Base-by-base conservation (phyloP, 2,888 invertebrate species). In the Subacronicta megacephala region DNA sequence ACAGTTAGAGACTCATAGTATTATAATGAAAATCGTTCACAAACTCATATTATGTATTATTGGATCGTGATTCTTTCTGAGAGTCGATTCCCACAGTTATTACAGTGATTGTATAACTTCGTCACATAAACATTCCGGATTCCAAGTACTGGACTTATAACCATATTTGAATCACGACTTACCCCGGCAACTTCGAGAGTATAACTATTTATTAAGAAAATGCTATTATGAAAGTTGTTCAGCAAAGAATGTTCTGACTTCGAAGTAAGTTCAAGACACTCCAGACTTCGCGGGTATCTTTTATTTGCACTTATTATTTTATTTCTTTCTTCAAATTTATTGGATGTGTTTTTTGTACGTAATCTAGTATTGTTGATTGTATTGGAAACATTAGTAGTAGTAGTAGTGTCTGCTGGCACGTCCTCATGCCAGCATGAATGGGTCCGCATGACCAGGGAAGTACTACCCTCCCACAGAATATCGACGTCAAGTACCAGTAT, bases 201-300 rank as follows among this genome's bases (percentile, higher is more conserved):
- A 42, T 35, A 75, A 77, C 65, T 77, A 75, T 75, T 75, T 75
- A 75, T 64, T 65, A 75, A 75, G 73, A 77, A 69, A 77, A 70
- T 53, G 63, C 59, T 62, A 68, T 68, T 60, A 56, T 46, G 29
- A 45, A 66, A 75, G 61, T 69, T 61, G 16, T 36, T 20, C 49
- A 29, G 35, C 16, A 5, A 58, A 47, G 31, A 58, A 43, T 58
- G 52, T 40, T 35, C 41, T 36, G 3, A 31, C 1, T 31, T 31
- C n/a, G 31, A n/a, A n/a, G 31, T 31, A n/a, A 46, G 26, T 29
- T 38, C 18, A 44, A 42, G 26, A 42, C 29, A 47, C 37, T 20
- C 36, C 18, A 13, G 67, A 61, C 46, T 67, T 56, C n/a, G n/a
- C 12, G 13, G 7, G n/a, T 52, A 67, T 52, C 61, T 67, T 72